Conservation (phyloP, 2,888 invertebrate genomes). For the Labia minor region DNA sequence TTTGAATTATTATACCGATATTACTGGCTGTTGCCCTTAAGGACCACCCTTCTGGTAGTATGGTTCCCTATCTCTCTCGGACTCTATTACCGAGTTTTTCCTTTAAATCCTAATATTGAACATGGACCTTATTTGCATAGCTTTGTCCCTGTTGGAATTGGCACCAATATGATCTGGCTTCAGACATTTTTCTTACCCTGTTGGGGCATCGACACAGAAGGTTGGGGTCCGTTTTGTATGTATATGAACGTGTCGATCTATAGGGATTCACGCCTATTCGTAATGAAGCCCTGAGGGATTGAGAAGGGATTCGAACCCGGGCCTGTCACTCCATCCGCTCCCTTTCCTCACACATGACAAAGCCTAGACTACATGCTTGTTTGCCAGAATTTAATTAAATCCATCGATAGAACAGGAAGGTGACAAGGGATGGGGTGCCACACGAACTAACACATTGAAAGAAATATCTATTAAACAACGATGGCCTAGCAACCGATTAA, state of each 20-base stretch:
- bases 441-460: too few species aligned
- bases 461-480: too few species aligned
- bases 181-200: conserved; percentile 13
- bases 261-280: conserved; percentile 5
- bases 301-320: conserved; percentile 13
- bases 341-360: neutral
- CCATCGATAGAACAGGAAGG: neutral
- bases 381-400: neutral
- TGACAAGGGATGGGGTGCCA: too few species aligned
- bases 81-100: neutral
- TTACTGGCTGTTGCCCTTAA: neutral
- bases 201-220: neutral
- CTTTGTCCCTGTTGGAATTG: neutral
- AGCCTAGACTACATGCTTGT: neutral
- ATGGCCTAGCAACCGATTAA: too few species aligned
- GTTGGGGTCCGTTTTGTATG: neutral
- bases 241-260: neutral
- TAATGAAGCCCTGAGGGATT: neutral
- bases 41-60: neutral
- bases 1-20: neutral
- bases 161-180: neutral
- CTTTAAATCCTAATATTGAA: neutral
- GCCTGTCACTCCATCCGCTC: neutral
- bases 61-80: neutral
- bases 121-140: neutral